phyloP scores from a whole-genome alignment of 2,888 invertebrate genomes.

The Serrognathus titanus region DNA sequence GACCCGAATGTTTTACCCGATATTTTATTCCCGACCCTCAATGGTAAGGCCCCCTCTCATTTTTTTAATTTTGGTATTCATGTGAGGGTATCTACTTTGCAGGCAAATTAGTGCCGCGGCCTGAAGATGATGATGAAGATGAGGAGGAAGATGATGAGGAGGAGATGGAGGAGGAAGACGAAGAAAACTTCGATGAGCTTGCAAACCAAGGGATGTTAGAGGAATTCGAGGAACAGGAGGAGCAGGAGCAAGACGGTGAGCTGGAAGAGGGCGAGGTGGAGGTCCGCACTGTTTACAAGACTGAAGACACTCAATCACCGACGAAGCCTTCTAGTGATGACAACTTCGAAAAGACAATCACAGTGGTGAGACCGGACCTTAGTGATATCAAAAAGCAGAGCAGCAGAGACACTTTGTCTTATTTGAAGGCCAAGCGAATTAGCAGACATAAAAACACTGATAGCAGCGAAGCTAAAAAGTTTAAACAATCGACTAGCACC shows the following conservation, averaged over 20 bases:
- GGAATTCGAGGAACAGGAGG: not conserved
- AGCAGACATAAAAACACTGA: constrained; percentile 41
- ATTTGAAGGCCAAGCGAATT: constrained; percentile 46
- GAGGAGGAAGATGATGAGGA: constrained; percentile 29
- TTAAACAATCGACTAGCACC: constrained; percentile 15
- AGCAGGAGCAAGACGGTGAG: constrained; percentile 2
- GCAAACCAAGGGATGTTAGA: not conserved
- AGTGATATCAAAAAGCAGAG: constrained; percentile 38
- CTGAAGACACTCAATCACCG: constrained; percentile 12
- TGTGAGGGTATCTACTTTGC: constrained; percentile 20
- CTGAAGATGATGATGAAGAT: constrained; percentile 26
- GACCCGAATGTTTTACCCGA: constrained; percentile 66
- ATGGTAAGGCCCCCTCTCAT: constrained; percentile 53
- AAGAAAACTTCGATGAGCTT: not conserved
- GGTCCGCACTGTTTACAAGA: not conserved
- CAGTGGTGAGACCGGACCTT: constrained; percentile 34
- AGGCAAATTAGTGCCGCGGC: constrained; percentile 55
- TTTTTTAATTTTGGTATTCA: not conserved
- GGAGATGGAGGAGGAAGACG: constrained; percentile 33
- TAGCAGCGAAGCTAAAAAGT: constrained; percentile 33
- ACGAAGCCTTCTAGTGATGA: constrained; percentile 32
- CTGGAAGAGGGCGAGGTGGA: constrained; percentile 27
- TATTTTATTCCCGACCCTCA: constrained; percentile 71
- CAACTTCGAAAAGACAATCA: constrained; percentile 28
- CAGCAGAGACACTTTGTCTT: constrained; percentile 43